Evolutionary conservation across 2,113 vertebrate genomes (phyloP).

Genomic region (Trogon melanurus): DNA sequence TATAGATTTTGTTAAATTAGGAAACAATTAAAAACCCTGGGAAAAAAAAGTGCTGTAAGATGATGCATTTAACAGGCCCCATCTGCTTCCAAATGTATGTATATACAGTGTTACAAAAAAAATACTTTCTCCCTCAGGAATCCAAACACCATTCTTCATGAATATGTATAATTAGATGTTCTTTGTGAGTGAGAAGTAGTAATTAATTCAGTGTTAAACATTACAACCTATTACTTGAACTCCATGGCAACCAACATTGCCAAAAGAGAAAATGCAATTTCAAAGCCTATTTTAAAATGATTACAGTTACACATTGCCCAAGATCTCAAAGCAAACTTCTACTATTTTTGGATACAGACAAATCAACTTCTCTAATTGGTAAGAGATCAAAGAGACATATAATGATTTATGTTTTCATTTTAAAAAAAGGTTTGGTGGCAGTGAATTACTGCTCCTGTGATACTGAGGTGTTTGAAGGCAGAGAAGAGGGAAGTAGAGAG

Average conservation of each 20-base stretch:
- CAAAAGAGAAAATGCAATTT: conserved; percentile 80
- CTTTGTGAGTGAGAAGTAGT: conserved; percentile 82
- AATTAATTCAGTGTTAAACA: conserved; percentile 88
- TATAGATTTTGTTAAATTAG: neutral
- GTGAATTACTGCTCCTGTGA: neutral
- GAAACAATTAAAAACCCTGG: neutral
- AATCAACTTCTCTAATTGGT: conserved; percentile 34
- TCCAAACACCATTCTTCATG: conserved; percentile 72
- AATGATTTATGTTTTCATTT: neutral
- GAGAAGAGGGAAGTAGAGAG: neutral
- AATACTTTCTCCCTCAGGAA: conserved; percentile 53
- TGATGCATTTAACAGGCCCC: conserved; percentile 1
- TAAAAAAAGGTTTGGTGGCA: neutral
- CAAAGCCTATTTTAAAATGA: conserved; percentile 77
- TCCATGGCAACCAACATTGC: conserved; percentile 81
- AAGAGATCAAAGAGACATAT: neutral
- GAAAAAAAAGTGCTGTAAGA: neutral
- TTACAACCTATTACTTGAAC: conserved; percentile 86
- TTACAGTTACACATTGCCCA: conserved; percentile 72
- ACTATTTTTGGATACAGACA: conserved; percentile 66
- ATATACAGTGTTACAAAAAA: conserved; percentile 22
- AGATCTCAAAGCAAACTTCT: conserved; percentile 66
- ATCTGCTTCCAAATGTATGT: neutral
- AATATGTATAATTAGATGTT: conserved; percentile 87
- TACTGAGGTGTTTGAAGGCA: neutral